Evolutionary conservation across 1,140 invertebrate genomes (phyloP), one percentile per base, ranked within the genome.

Genomic region (Brachionus rotundiformis): DNA sequence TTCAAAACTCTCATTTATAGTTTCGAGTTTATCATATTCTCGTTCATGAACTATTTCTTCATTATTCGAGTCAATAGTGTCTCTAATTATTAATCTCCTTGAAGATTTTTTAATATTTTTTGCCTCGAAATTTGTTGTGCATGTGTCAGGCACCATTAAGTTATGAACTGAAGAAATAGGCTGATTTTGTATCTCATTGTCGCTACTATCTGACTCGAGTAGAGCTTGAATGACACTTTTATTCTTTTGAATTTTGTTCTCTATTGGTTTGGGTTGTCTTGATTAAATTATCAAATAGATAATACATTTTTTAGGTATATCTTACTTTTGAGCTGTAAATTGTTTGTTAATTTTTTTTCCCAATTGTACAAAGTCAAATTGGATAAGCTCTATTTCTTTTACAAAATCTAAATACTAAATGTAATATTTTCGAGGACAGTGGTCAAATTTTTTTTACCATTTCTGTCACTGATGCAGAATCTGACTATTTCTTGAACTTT

Each of bases 301-400:
- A n/a, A n/a, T n/a, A n/a, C n/a, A n/a, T n/a, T n/a, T n/a, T n/a
- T n/a, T n/a, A n/a, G n/a, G n/a, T n/a, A n/a, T n/a, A 19, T 79
- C 0, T 44, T 73, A 44, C 33, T 11, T 73, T 0, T 73, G 13
- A 10, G 10, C 6, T 44, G 68, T 44, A 73, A 73, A 73, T 11
- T 73, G 36, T 16, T 73, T 5, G 23, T 73, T 39, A 44, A 73
- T 73, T 29, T 73, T 73, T 73, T 44, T 73, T 23, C 68, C 68
- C 27, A 79, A 31, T 33, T 79, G 23, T 0, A 79, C 33, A 54
- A 79, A 63, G 19, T 79, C 76, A 31, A 59, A 79, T 25, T 79
- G 76, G 16, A 79, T 79, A 25, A 63, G 33, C 31, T 79, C 76
- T 49, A 79, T 79, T 33, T 79, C 47, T 79, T 63, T 54, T 27